Evolutionary conservation across 2,888 invertebrate species (phyloP).

Genomic region (Tipula vernalis): DNA sequence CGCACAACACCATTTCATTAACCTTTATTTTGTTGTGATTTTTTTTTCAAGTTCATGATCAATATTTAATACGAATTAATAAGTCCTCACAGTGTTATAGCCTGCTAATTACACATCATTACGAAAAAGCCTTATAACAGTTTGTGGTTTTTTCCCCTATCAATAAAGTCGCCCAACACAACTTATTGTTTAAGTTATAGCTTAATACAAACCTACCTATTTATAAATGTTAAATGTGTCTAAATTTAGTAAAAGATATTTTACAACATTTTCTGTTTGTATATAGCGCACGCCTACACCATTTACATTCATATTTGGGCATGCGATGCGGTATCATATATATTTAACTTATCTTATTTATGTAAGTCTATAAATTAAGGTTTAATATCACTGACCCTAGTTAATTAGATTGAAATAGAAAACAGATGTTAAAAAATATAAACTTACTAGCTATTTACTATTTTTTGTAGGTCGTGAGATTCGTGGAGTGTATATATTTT

Average conservation of each 20-base stretch:
- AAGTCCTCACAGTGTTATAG: too few species aligned
- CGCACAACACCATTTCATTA: neutral
- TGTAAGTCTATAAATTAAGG: neutral
- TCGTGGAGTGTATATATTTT: neutral
- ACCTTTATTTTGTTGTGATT: neutral
- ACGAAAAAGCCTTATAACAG: neutral
- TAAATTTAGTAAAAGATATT: neutral
- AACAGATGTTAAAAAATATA: neutral
- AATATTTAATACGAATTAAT: neutral
- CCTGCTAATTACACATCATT: neutral
- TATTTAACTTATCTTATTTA: neutral
- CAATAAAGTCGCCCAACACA: neutral
- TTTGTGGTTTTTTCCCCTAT: neutral
- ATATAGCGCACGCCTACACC: neutral
- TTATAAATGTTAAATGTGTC: neutral
- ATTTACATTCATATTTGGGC: neutral
- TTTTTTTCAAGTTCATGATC: neutral
- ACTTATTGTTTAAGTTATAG: neutral
- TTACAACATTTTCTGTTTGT: neutral
- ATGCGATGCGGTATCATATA: neutral
- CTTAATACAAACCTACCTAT: neutral
- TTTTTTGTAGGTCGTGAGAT: neutral
- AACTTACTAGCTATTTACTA: neutral
- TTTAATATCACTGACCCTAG: neutral
- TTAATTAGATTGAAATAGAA: neutral